Percentiles rank a stretch among this genome's conserved stretches.
Evolutionary conservation across 1,140 invertebrate genomes (phyloP).

Genomic region (Halesus radiatus): DNA sequence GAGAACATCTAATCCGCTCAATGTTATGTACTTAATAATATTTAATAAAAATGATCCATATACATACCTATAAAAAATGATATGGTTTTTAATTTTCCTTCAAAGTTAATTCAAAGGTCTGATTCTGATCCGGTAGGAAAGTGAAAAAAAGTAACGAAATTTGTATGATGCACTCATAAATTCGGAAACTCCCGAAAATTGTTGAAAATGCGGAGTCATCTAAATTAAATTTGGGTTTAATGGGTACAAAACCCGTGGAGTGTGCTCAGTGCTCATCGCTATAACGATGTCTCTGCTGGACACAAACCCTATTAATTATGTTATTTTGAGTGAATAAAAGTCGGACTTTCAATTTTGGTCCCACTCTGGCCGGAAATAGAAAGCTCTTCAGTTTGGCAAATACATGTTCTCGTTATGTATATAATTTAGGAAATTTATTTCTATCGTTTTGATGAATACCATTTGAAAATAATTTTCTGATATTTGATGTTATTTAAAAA

Average conservation of each 20-base stretch:
- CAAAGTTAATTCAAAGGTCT: no score
- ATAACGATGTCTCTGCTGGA: slow-evolving; percentile 34
- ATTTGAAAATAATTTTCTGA: no score
- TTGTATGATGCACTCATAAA: not conserved
- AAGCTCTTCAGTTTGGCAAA: not conserved
- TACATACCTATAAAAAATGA: no score
- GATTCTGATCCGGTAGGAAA: no score
- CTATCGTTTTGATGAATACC: no score
- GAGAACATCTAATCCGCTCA: no score
- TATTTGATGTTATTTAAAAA: no score
- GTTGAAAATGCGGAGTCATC: not conserved
- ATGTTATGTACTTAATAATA: no score
- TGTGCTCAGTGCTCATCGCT: not conserved
- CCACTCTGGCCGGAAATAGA: not conserved
- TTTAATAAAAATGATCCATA: no score
- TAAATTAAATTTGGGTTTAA: slow-evolving; percentile 43
- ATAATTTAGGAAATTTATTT: no score
- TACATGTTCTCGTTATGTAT: not conserved
- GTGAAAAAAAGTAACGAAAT: no score
- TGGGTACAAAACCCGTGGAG: slow-evolving; percentile 25
- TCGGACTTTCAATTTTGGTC: slow-evolving; percentile 11
- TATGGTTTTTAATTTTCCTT: no score
- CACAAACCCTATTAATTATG: slow-evolving; percentile 50
- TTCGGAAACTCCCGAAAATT: not conserved
- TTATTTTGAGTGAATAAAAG: slow-evolving; percentile 45